Evolutionary conservation across 2,888 invertebrate species (phyloP), one percentile per base, ranked within the genome.

Genomic region (Disparrhopalites patrizii): DNA sequence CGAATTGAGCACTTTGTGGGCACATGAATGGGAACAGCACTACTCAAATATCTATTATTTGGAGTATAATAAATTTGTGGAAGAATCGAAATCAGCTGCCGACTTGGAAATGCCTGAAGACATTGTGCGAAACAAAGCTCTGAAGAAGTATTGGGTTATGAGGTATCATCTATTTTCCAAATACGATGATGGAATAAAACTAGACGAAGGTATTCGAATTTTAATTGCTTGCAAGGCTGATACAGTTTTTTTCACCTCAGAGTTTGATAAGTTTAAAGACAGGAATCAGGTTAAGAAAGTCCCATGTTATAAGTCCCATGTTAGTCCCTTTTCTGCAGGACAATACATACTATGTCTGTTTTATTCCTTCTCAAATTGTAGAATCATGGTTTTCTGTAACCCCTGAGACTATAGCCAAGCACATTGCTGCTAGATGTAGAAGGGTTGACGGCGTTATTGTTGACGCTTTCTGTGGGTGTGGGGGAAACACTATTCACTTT

Each of bases 361-460:
- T 43, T 43, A 4, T 43, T 43, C 20, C 5, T n/a, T 5, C 20
- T 43, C n/a, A 18, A 36, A 36, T 80, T 80, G 2, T 78, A 89
- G 98, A 99, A 81, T 93, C 95, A 75, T 99, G 98, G 98, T 99
- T 93, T 82, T 98, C 97, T 1, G 98, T 98, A 8, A 99, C 99
- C 0, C 99, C 98, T 0, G 98, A 99, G 82, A 85, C 86, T 77
- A 89, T 99, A 27, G 98, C 97, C 8, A 82, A 84, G 57, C 92
- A 97, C 78, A 88, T 94, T 72, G 98, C 99, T 0, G 83, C 87
- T 74, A 86, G 95, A 62, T 90, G 91, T 76, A 40, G 31, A 3
- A 81, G 83, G 43, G 86, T 87, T 77, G 70, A 66, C 65, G 89
- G 90, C 77, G 81, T 91, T 0, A 86, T 99, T 50, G 81, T 99